These are phyloP conservation scores for Pilophorus perplexus DNA, from an alignment of 2,888 invertebrate species.

Conservation along the genomic window DNA sequence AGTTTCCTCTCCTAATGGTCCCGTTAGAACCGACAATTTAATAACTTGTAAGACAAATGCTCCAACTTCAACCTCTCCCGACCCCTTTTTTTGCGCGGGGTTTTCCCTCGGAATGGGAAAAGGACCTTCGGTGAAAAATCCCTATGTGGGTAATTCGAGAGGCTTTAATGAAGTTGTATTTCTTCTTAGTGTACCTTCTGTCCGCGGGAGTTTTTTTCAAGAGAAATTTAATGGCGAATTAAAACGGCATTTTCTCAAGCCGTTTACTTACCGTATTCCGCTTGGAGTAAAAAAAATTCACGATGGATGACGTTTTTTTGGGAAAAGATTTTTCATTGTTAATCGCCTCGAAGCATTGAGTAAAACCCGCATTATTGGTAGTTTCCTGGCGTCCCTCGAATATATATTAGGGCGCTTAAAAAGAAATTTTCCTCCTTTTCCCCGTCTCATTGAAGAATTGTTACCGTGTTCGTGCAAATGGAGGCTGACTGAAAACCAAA, in stretches of 20 bases:
- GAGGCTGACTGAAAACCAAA: too few relatives aligned
- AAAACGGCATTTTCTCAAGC: constrained; percentile 8
- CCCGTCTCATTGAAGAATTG: too few relatives aligned
- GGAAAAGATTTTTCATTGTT: constrained; percentile 15
- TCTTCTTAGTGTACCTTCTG: constrained; percentile 27
- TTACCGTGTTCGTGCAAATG: too few relatives aligned
- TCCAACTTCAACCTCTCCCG: constrained; percentile 1
- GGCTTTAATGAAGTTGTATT: constrained; percentile 33
- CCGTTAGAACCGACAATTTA: constrained; percentile 24
- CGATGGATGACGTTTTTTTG: neutral
- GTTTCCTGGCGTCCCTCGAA: neutral
- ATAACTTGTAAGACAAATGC: constrained; percentile 31
- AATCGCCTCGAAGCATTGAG: constrained; percentile 23
- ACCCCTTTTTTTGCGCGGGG: neutral
- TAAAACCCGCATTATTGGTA: constrained; percentile 25
- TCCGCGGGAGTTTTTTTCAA: constrained; percentile 10
- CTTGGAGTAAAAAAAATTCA: constrained; percentile 1
- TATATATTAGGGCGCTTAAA: too few relatives aligned
- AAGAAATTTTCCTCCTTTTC: too few relatives aligned
- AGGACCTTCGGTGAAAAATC: constrained; percentile 4
- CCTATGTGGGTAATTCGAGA: constrained; percentile 25
- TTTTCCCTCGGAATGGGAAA: neutral
- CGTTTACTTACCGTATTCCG: neutral
- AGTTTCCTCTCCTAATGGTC: constrained; percentile 24
- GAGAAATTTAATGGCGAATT: constrained; percentile 20